Percentiles rank a stretch among this genome's conserved stretches.
Conservation (phyloP, 2,113 vertebrate genomes). For the Hassar affinis region DNA sequence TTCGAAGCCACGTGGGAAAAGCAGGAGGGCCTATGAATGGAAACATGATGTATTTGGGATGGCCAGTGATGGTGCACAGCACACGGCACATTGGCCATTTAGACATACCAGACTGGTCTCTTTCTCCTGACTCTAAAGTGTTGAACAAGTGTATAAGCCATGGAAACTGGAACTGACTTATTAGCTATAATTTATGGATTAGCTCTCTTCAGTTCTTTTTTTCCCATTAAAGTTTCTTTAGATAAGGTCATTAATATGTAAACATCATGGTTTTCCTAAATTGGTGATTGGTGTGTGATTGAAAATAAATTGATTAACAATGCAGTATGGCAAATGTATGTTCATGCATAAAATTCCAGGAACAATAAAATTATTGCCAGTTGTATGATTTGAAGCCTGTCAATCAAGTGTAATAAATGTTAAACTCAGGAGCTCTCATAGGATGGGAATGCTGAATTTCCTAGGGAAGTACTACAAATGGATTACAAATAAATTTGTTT, state of each 20-base stretch:
- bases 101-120: background rate
- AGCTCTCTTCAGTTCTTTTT: too few species aligned
- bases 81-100: background rate
- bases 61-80: background rate
- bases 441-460: too few species aligned
- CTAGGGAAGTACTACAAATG: too few species aligned
- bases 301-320: background rate
- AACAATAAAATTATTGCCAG: background rate
- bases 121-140: background rate
- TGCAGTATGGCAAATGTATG: too few species aligned
- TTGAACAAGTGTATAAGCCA: background rate
- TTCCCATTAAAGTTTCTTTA: too few species aligned
- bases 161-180: background rate
- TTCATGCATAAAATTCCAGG: background rate
- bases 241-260: background rate
- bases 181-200: background rate
- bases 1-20: background rate
- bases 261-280: background rate
- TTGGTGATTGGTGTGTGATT: background rate
- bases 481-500: background rate
- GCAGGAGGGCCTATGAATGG: background rate
- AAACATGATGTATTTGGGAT: background rate
- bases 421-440: too few species aligned
- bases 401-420: background rate
- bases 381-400: background rate